Conservation (phyloP, 1,140 invertebrate species). For the Zaprionus capensis region DNA sequence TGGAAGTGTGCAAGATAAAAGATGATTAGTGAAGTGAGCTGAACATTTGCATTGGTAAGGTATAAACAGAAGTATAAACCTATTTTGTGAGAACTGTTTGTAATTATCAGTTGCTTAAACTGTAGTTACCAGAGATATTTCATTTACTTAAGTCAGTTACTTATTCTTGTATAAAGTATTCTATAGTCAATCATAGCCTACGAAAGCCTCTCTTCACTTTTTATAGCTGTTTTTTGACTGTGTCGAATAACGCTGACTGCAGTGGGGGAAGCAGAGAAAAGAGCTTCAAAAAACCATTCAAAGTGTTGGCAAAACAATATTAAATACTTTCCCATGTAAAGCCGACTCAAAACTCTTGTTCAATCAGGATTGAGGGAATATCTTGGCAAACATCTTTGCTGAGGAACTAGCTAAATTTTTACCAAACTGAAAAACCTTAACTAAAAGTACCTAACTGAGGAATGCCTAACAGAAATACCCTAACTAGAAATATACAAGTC, state of each 20-base stretch:
- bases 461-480: too few species aligned
- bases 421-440: too few species aligned
- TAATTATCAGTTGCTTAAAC: background rate
- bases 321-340: conserved; percentile 41
- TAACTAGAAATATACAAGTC: background rate
- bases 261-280: background rate
- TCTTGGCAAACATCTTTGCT: background rate
- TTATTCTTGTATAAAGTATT: background rate
- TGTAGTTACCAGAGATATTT: background rate
- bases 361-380: conserved; percentile 43
- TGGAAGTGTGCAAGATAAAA: background rate
- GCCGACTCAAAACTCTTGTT: conserved; percentile 23
- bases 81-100: too few species aligned
- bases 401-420: background rate
- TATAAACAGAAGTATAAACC: too few species aligned
- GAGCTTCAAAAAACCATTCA: conserved; percentile 18
- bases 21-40: background rate
- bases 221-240: background rate
- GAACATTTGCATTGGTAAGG: background rate
- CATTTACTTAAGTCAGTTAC: too few species aligned
- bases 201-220: background rate
- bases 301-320: conserved; percentile 47
- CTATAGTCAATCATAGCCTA: background rate
- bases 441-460: too few species aligned
- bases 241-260: background rate